phyloP scores from a whole-genome alignment of 2,113 vertebrate genomes.

The Penelope pileata region DNA sequence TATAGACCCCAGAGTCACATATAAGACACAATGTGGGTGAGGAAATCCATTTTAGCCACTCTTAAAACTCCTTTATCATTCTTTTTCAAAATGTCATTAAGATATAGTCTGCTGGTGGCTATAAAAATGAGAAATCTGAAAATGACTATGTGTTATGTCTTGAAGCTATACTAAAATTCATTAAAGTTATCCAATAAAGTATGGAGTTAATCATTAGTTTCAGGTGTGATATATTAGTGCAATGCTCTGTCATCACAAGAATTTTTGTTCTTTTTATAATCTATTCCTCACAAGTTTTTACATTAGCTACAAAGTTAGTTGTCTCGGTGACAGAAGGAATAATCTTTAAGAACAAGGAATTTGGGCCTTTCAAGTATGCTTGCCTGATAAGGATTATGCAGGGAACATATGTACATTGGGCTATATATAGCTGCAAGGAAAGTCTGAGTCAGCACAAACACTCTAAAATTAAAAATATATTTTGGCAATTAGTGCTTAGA shows the following conservation, averaged over 20 bases:
- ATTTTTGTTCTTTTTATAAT: constrained; percentile 39
- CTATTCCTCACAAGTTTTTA: constrained; percentile 6
- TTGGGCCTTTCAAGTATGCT: not conserved
- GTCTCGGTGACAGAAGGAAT: not conserved
- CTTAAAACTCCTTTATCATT: constrained; percentile 28
- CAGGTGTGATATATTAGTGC: constrained; percentile 48
- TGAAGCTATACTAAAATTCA: constrained; percentile 52
- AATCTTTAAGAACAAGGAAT: not conserved
- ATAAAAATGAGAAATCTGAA: constrained; percentile 71
- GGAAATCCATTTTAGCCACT: not conserved
- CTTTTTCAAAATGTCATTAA: constrained; percentile 37
- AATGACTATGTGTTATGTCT: constrained; percentile 58
- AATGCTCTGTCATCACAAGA: constrained; percentile 39
- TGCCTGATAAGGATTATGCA: not conserved
- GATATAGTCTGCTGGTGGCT: constrained; percentile 32
- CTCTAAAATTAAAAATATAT: not conserved
- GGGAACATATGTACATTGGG: not conserved
- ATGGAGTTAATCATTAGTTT: constrained; percentile 58
- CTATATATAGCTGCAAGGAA: not conserved
- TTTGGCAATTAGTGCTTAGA: not conserved
- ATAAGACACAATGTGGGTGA: not conserved
- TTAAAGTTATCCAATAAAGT: constrained; percentile 63
- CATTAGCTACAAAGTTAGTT: constrained; percentile 11
- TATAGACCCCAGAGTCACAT: not conserved
- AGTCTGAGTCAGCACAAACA: not conserved